Conservation (phyloP, 1,140 invertebrate species). For the Sitobion miscanthi region DNA sequence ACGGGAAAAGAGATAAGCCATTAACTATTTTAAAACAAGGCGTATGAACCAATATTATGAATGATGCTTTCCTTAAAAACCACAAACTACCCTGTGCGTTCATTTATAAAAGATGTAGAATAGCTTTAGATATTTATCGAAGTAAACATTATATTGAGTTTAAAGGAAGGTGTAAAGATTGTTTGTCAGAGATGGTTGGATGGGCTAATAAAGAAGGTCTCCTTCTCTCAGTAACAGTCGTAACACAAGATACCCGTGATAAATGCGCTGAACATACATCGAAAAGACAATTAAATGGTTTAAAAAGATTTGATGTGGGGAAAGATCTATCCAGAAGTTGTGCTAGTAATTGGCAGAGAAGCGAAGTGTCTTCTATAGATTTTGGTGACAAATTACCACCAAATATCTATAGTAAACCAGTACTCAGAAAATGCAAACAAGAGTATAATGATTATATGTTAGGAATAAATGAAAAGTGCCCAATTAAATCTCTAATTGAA, state of each 20-base stretch:
- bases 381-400: conserved; percentile 31
- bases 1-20: not conserved
- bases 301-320: not conserved
- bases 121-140: not conserved
- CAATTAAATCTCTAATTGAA: conserved; percentile 14
- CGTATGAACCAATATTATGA: not conserved
- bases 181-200: not conserved
- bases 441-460: not conserved
- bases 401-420: not conserved
- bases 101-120: not conserved
- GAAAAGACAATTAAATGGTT: not conserved
- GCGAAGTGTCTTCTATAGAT: not conserved
- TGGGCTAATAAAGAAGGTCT: not conserved
- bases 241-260: not conserved
- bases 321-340: not conserved
- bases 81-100: not conserved
- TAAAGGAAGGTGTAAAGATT: conserved; percentile 12
- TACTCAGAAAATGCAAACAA: not conserved
- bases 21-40: not conserved
- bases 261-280: not conserved
- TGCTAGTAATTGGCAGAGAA: not conserved
- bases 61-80: not conserved
- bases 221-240: not conserved
- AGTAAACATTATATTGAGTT: not conserved
- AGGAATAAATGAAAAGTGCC: not conserved